Evolutionary conservation across 1,140 invertebrate genomes (phyloP), one percentile per base, ranked within the genome.

Genomic region (Papilio dardanus): DNA sequence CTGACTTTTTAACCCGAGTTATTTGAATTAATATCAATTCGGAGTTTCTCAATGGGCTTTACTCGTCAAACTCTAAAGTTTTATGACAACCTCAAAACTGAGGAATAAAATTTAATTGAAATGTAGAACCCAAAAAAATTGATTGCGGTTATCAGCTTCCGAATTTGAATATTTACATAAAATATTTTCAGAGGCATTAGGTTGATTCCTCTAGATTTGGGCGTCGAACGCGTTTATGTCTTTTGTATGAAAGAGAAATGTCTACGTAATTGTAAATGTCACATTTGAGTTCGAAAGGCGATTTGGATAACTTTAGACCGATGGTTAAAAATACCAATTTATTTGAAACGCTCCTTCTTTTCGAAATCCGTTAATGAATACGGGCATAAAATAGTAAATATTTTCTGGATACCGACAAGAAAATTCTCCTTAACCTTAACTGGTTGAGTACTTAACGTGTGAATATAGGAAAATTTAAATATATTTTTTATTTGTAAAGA

Each of bases 11-110:
- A 92, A 92, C 92, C 90, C 83, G 87, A 91, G 86, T 93, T 92
- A 93, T 93, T 93, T 93, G 92, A 92, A 93, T 93, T 93, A 93
- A 93, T 93, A 93, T 93, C 90, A 92, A 93, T 93, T 90, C 91
- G 84, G 89, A 91, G 88, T 91, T 92, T 86, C 89, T 93, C 92
- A 93, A 92, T 93, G 92, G 92, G 88, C 89, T 91, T 92, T 85
- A 91, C 91, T 93, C 88, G 89, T 93, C 92, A 85, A 91, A 92
- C 87, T 91, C 89, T 93, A 93, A 93, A 92, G 86, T 92, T 93
- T 93, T 93, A 93, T 88, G 90, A 91, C 87, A 83, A 88, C 83
- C 86, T 83, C 87, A 86, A 88, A 85, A 91, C 88, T 90, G 89
- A 89, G 87, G 85, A 91, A 93, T 93, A 92, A 92, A 92, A 92